Evolutionary conservation across 1,140 invertebrate species (phyloP).

Genomic region (Drosophila arawakana): DNA sequence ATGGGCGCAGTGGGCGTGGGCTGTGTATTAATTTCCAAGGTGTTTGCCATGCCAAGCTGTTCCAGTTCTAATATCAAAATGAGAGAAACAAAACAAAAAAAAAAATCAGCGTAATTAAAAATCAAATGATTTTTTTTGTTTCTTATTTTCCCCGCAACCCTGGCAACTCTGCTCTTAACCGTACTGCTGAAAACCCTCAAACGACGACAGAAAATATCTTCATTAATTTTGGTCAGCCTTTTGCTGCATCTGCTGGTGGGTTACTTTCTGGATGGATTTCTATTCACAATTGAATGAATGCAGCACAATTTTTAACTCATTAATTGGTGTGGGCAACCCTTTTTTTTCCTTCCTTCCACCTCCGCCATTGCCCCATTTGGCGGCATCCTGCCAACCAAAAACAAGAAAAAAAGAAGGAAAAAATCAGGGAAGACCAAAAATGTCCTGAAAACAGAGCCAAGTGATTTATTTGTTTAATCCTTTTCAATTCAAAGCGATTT

Average conservation of each 20-base stretch:
- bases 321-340: conserved; percentile 79
- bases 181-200: conserved; percentile 17
- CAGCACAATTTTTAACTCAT: conserved; percentile 83
- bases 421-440: conserved; percentile 41
- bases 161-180: background rate
- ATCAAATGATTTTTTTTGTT: conserved; percentile 79
- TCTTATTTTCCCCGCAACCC: background rate
- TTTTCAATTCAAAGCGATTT: conserved; percentile 70
- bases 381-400: conserved; percentile 8
- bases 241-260: conserved; percentile 52
- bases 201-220: conserved; percentile 78
- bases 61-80: conserved; percentile 74
- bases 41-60: conserved; percentile 79
- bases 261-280: conserved; percentile 13
- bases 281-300: conserved; percentile 74
- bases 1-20: conserved; percentile 14
- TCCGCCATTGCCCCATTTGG: conserved; percentile 1
- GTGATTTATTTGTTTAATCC: conserved; percentile 84
- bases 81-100: conserved; percentile 46
- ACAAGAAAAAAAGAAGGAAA: background rate
- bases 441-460: conserved; percentile 68
- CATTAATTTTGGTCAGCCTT: conserved; percentile 80
- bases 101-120: conserved; percentile 84
- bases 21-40: conserved; percentile 78
- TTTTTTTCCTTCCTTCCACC: conserved; percentile 39